Base-by-base conservation (phyloP, 92 coral and sea anemone species). In the Chrysogorgia sp. region DNA sequence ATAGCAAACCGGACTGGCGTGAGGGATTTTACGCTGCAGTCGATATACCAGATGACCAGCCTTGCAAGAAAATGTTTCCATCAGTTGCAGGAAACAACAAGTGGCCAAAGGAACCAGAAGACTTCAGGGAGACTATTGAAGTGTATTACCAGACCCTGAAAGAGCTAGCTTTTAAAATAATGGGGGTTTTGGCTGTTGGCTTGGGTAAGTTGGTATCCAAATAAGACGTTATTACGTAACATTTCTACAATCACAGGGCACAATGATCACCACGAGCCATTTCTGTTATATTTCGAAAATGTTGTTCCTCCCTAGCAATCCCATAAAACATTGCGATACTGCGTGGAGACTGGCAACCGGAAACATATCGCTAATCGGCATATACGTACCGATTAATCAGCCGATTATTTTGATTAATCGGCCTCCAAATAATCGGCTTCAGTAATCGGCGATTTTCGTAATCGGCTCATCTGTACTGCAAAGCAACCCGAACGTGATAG, bases 1-100 rank as follows among this genome's bases (percentile, higher is more conserved):
- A 65, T 31, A 53, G 37, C 48, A 65, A 80, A 41, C 56, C 88
- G 1, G 97, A 92, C 43, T 92, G 97, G 97, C 90, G 90, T 29
- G 97, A 92, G 40, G 93, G 93, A 10, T 60, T 92, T 23, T 92
- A 92, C 59, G 82, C 90, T 37, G 81, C 88, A 61, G 82, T 80
- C 7, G 93, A 89, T 7, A 63, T 69, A 85, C 71, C 80, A 75
- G 63, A 65, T 75, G 32, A 41, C 52, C 4, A 57, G 34, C 32
- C 58, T 69, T 15, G 60, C 48, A 57, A 90, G 83, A 30, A 86
- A 63, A 8, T 86, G 91, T 19, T 33, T 8, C 34, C 90, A 84
- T 41, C 93, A 86, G 32, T 92, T 84, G 86, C 93, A 85, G 19
- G 78, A 29, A 55, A 53, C 47, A 21, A 87, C 82, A 7, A 81